Evolutionary conservation across 2,113 vertebrate genomes (phyloP).

Genomic region (Nesogale talazaci): DNA sequence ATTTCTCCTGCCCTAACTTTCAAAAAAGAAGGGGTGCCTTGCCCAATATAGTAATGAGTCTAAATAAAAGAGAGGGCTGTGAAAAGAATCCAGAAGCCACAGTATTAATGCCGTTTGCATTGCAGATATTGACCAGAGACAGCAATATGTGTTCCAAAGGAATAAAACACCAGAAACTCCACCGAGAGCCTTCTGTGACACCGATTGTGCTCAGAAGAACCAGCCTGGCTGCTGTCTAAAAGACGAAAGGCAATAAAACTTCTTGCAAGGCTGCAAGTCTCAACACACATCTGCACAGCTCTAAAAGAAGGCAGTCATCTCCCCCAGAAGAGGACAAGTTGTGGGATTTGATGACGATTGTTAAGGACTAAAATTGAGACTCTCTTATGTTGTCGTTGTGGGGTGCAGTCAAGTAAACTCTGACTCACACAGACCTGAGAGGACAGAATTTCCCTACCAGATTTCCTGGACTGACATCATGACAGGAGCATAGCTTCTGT

Average conservation of each 20-base stretch:
- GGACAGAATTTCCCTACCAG: not conserved
- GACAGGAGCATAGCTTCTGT: not conserved
- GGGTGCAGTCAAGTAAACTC: not conserved
- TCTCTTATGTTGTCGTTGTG: not conserved
- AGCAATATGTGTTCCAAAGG: conserved; percentile 52
- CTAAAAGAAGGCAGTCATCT: not conserved
- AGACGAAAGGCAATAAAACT: conserved; percentile 55
- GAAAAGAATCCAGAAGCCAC: conserved; percentile 67
- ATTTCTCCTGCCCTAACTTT: conserved; percentile 74
- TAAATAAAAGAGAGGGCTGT: conserved; percentile 57
- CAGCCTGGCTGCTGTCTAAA: conserved; percentile 42
- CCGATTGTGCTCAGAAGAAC: conserved; percentile 52
- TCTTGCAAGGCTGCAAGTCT: conserved; percentile 50
- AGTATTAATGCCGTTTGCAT: conserved; percentile 59
- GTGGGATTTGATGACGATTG: not conserved
- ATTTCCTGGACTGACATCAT: not conserved
- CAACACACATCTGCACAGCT: not conserved
- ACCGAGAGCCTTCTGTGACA: conserved; percentile 61
- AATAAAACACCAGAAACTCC: conserved; percentile 38
- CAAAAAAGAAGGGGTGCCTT: conserved; percentile 58
- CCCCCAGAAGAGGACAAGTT: not conserved
- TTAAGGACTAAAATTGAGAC: conserved; percentile 34
- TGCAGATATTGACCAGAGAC: conserved; percentile 69
- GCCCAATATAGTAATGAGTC: conserved; percentile 63
- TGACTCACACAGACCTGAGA: not conserved